phyloP scores from a whole-genome alignment of 1,140 invertebrate species.

The Oncopodura yosiiana region DNA sequence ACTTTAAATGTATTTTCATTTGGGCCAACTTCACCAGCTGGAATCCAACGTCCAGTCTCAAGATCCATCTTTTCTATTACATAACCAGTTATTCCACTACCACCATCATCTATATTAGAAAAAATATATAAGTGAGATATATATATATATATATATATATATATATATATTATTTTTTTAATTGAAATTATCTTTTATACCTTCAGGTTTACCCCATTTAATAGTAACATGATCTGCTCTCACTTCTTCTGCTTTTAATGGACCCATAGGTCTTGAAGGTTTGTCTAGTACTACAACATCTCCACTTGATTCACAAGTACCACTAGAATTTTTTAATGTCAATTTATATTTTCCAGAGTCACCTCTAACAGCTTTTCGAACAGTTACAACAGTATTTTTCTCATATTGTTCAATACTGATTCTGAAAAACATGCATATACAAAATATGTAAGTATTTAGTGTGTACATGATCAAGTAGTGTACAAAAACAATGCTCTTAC shows the following conservation, averaged over 20 bases:
- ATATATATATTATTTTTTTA: too few species aligned
- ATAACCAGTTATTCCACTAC: slow-evolving; percentile 86
- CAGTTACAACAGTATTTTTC: slow-evolving; percentile 78
- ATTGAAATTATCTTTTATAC: too few species aligned
- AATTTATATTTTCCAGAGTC: slow-evolving; percentile 88
- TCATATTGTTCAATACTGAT: slow-evolving; percentile 83
- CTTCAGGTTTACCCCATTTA: slow-evolving; percentile 88
- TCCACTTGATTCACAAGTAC: slow-evolving; percentile 66
- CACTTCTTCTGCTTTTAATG: slow-evolving; percentile 75
- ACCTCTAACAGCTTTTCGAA: slow-evolving; percentile 68
- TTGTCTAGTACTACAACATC: slow-evolving; percentile 85
- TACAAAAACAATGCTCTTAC: slow-evolving; percentile 16
- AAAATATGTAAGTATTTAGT: neutral
- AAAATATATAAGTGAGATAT: neutral
- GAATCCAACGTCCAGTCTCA: slow-evolving; percentile 83
- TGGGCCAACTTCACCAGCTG: slow-evolving; percentile 79
- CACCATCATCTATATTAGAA: slow-evolving; percentile 50
- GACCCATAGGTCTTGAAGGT: slow-evolving; percentile 72
- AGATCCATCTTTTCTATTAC: slow-evolving; percentile 94
- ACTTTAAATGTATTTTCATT: slow-evolving; percentile 72
- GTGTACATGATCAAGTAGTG: neutral
- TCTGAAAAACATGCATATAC: slow-evolving; percentile 39
- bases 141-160: too few species aligned
- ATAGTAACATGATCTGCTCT: slow-evolving; percentile 83
- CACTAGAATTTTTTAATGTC: slow-evolving; percentile 70